Conservation (phyloP, 2,888 invertebrate species). For the Operophtera brumata region DNA sequence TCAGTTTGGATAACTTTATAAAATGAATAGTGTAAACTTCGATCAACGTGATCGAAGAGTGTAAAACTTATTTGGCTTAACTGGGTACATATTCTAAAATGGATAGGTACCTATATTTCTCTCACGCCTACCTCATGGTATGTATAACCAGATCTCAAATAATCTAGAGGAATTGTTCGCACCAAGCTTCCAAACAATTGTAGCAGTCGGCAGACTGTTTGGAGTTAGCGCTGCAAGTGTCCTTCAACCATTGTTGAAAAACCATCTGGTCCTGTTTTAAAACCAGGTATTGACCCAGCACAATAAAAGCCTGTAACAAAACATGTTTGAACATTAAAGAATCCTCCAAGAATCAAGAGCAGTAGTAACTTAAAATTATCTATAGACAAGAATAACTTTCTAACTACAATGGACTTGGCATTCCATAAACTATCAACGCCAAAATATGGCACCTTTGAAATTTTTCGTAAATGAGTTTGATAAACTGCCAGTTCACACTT, state of each 20-base stretch:
- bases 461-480: too few relatives aligned
- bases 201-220: conserved; percentile 97
- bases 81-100: not conserved
- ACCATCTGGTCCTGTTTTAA: conserved; percentile 97
- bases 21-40: not conserved
- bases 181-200: conserved; percentile 98
- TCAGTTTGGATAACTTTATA: not conserved
- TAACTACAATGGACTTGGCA: too few relatives aligned
- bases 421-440: too few relatives aligned
- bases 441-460: too few relatives aligned
- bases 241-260: conserved; percentile 99
- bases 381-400: too few relatives aligned
- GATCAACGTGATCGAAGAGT: too few relatives aligned
- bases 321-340: not conserved
- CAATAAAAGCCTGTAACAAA: conserved; percentile 92
- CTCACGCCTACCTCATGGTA: conserved; percentile 1
- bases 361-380: too few relatives aligned
- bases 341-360: too few relatives aligned
- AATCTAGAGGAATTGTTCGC: conserved; percentile 95
- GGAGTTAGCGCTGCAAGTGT: conserved; percentile 92
- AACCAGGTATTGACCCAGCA: conserved; percentile 97
- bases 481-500: too few relatives aligned
- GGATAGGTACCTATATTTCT: not conserved
- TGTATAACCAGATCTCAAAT: conserved; percentile 37
- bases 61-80: not conserved